Base-by-base conservation (phyloP, 2,797 vertebrate species). In the Melanotaenia parkinsoni region DNA sequence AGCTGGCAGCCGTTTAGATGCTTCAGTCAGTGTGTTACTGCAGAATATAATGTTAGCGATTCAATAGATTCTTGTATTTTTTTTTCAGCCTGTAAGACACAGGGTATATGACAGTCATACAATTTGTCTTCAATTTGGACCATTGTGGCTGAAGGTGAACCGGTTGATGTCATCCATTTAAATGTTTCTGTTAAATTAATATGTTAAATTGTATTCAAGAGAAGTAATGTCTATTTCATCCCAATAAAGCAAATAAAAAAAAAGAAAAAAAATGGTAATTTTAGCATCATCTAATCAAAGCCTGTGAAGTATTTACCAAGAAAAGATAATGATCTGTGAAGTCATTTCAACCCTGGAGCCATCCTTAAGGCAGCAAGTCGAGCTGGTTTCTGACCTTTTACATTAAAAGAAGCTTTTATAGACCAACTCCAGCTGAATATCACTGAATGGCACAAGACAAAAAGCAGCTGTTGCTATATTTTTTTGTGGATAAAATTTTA, bases 1-100 rank as follows among this genome's bases (percentile, higher is more conserved):
- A 50, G 59, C 73, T 84, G 78, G 75, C 77, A 12, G 18, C 45
- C 37, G 28, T 72, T 81, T 77, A 72, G 71, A 58, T 35, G 13
- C 22, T 77, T 79, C 65, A 63, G 45, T 63, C 76, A 58, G 43
- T 30, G 10, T 61, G 68, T 67, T 69, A 59, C 77, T 72, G 72
- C 62, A 76, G 47, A 68, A 79, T 43, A 64, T 63, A 38, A 58
- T 43, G 9, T 64, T 54, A 54, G 28, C 30, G 51, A 77, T 72
- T 74, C 26, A 57, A 37, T 26, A 24, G 28, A 50, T 38, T 57
- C 37, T 11, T 28, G 24, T 2, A 53, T 18, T 32, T 70, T 70
- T 70, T 62, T n/a, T 47, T 56, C 20, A 54, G 14, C 33, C 14
- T 60, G 13, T 47, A 47, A 45, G 28, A 38, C n/a, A 18, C 24